phyloP scores from a whole-genome alignment of 2,888 invertebrate genomes.

The Drosophila neotestacea region DNA sequence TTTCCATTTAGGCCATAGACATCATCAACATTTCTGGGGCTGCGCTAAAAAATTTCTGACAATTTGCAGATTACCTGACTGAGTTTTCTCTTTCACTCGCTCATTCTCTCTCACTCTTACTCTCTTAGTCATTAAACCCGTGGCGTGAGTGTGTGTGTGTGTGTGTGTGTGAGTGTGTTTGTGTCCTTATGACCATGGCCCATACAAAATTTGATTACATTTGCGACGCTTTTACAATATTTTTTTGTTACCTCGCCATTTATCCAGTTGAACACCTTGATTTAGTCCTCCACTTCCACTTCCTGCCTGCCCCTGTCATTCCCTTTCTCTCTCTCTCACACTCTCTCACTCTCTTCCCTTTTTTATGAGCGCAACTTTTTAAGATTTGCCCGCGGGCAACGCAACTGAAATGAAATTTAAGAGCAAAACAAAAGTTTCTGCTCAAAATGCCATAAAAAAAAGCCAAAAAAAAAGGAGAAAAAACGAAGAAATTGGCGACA shows the following conservation, averaged over 20 bases:
- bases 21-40: slow-evolving; percentile 10
- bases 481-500: slow-evolving; percentile 31
- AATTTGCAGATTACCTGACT: slow-evolving; percentile 23
- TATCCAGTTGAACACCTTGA: slow-evolving; percentile 56
- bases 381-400: slow-evolving; percentile 38
- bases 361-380: slow-evolving; percentile 38
- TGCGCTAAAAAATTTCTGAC: slow-evolving; percentile 21
- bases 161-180: slow-evolving; percentile 3
- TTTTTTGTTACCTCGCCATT: slow-evolving; percentile 31
- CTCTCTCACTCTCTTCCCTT: neutral
- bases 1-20: slow-evolving; percentile 6
- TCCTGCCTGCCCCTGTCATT: neutral
- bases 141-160: neutral
- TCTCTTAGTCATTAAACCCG: slow-evolving; percentile 2
- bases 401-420: slow-evolving; percentile 55
- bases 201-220: slow-evolving; percentile 49
- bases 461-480: slow-evolving; percentile 2
- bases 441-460: slow-evolving; percentile 45
- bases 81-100: neutral
- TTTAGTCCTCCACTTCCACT: slow-evolving; percentile 28
- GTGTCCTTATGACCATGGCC: slow-evolving; percentile 35
- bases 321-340: neutral
- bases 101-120: neutral
- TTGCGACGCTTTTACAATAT: slow-evolving; percentile 42
- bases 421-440: slow-evolving; percentile 53